These are phyloP conservation scores for Glareola pratincola DNA, from an alignment of 2,113 vertebrate genomes.

Conservation along the genomic window DNA sequence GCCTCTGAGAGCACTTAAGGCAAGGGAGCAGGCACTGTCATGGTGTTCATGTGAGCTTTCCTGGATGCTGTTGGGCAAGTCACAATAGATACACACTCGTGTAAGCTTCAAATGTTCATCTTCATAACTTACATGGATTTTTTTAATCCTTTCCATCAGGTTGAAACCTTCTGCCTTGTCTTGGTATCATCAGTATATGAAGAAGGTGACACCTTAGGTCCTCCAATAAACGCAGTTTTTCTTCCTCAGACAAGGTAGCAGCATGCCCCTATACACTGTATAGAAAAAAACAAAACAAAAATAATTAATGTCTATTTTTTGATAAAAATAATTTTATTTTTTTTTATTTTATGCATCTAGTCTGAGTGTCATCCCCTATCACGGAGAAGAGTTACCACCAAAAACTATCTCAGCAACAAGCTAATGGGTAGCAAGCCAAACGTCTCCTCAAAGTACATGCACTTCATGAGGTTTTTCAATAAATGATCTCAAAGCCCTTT, in stretches of 20 bases:
- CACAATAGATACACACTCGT: background rate
- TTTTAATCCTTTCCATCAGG: background rate
- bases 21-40: rapidly evolving
- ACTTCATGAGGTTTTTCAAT: background rate
- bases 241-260: background rate
- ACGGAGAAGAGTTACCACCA: background rate
- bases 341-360: background rate
- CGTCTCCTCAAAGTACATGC: background rate
- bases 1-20: background rate
- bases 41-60: background rate
- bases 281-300: background rate
- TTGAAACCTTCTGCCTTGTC: background rate
- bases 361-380: background rate
- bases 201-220: background rate
- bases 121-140: background rate
- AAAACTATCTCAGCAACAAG: background rate
- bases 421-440: background rate
- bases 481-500: background rate
- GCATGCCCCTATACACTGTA: background rate
- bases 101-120: background rate
- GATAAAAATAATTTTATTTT: background rate
- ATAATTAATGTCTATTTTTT: background rate
- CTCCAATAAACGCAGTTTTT: background rate
- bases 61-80: background rate
- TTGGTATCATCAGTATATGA: background rate